Conservation (phyloP, 2,113 vertebrate species). For the Lampris megalopsis region DNA sequence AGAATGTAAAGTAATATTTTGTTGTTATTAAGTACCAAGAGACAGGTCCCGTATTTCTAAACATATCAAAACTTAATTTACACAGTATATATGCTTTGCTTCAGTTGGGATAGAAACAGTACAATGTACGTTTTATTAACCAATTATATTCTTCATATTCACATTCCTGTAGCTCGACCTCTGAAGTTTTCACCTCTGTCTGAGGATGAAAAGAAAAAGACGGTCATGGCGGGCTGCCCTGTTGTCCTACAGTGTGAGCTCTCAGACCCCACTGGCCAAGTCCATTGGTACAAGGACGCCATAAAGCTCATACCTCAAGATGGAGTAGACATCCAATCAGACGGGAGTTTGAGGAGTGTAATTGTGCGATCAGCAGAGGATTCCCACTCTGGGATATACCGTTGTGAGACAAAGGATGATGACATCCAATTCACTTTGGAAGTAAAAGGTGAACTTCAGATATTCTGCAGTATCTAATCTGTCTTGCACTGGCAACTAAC, state of each 20-base stretch:
- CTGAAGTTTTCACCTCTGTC: conserved; percentile 71
- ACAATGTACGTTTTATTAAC: conserved; percentile 26
- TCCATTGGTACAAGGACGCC: conserved; percentile 78
- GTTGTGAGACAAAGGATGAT: conserved; percentile 80
- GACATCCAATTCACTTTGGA: conserved; percentile 78
- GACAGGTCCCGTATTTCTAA: too few relatives aligned
- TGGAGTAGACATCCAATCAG: conserved; percentile 72
- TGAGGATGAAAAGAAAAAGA: conserved; percentile 73
- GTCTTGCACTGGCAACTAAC: conserved; percentile 73
- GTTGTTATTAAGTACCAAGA: too few relatives aligned
- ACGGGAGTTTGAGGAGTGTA: conserved; percentile 74
- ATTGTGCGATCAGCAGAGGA: conserved; percentile 71
- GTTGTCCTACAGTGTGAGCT: conserved; percentile 74
- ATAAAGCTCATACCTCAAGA: conserved; percentile 61
- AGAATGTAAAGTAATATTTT: too few relatives aligned
- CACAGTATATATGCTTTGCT: conserved; percentile 23
- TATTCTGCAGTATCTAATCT: conserved; percentile 50
- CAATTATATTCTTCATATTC: conserved; percentile 59
- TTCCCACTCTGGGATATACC: conserved; percentile 76
- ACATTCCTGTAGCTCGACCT: conserved; percentile 74
- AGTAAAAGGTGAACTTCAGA: conserved; percentile 79
- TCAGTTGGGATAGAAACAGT: conserved; percentile 6
- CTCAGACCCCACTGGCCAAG: conserved; percentile 67
- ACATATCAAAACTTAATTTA: conserved; percentile 7
- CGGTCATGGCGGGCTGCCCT: conserved; percentile 63